Evolutionary conservation across 2,797 vertebrate species (phyloP), one percentile per base, ranked within the genome.

Genomic region (Phaenicophaeus curvirostris): DNA sequence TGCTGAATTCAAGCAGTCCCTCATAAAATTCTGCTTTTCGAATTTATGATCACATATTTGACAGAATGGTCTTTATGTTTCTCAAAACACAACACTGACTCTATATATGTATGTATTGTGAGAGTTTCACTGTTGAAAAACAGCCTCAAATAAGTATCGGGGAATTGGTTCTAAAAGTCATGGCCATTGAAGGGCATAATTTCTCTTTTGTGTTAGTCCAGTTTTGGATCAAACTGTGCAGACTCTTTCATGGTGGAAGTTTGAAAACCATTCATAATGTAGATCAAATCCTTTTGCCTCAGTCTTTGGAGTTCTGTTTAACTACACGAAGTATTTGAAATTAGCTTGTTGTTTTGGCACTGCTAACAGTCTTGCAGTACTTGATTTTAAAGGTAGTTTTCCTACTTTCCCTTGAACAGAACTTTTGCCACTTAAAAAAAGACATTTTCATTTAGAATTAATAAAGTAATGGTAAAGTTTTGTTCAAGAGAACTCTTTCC

Each of bases 1-100:
- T 90, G 41, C 81, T 77, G 59, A 96, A 96, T 96, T 96, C 74
- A 95, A 75, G 54, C 48, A 85, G 59, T 55, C 55, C 30, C 19
- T 78, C 61, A 81, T 58, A 35, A 87, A 93, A 86, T 71, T 61
- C 41, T 76, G 21, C 67, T 66, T 82, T 67, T 79, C 88, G 48
- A 84, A 79, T 69, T 79, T 55, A 15, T 87, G n/a, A 37, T 81
- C 66, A 94, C 42, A 0, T 57, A 16, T 86, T 91, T 85, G 87
- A 89, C 62, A 88, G 85, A 77, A 81, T n/a, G 41, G 39, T 84
- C 63, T 86, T 50, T 42, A 0, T 53, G 78, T 77, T 93, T 79
- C 55, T 78, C 58, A 80, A 66, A 79, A 51, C 39, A 58, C 48
- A 28, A 4, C 42, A 13, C 62, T 66, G 54, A 13, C 51, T 24